Evolutionary conservation across 2,113 vertebrate genomes (phyloP).

Genomic region (Epinephelus moara): DNA sequence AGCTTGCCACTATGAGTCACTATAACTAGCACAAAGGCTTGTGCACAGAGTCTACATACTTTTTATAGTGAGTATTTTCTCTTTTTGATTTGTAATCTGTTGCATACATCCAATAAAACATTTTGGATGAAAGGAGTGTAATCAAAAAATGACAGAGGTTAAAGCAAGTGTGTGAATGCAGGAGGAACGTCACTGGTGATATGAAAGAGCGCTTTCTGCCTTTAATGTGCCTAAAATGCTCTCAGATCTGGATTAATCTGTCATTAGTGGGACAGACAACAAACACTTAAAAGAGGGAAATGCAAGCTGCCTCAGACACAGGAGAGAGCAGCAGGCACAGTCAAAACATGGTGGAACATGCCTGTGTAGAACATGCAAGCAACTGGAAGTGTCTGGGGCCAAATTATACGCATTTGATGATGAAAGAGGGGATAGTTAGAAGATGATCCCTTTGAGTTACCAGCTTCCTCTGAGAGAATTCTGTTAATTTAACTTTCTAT

Average conservation of each 20-base stretch:
- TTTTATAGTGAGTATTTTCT: too few relatives aligned
- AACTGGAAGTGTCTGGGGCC: slow-evolving; percentile 58
- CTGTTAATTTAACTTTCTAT: slow-evolving; percentile 25
- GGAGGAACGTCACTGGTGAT: slow-evolving; percentile 48
- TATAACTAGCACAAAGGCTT: too few relatives aligned
- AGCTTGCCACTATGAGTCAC: too few relatives aligned
- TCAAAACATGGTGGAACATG: slow-evolving; percentile 75
- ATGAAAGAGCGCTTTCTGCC: slow-evolving; percentile 51
- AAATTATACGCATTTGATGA: slow-evolving; percentile 69
- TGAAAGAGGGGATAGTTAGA: slow-evolving; percentile 58
- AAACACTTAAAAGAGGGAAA: slow-evolving; percentile 63
- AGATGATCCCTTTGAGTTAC: slow-evolving; percentile 33
- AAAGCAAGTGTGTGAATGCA: slow-evolving; percentile 22
- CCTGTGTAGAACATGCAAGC: slow-evolving; percentile 39
- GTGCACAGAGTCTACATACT: too few relatives aligned
- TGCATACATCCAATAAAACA: neutral
- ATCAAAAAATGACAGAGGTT: slow-evolving; percentile 35
- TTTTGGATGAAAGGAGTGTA: slow-evolving; percentile 11
- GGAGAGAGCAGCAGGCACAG: slow-evolving; percentile 43
- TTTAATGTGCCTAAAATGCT: slow-evolving; percentile 58
- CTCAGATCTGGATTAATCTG: slow-evolving; percentile 75
- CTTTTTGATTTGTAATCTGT: neutral
- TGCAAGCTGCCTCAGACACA: slow-evolving; percentile 38
- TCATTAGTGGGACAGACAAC: slow-evolving; percentile 71
- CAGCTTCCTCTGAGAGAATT: neutral